Percentiles rank a stretch among this genome's conserved stretches.
These are phyloP conservation scores for Notodonta dromedarius DNA, from an alignment of 2,888 invertebrate genomes.

Conservation along the genomic window DNA sequence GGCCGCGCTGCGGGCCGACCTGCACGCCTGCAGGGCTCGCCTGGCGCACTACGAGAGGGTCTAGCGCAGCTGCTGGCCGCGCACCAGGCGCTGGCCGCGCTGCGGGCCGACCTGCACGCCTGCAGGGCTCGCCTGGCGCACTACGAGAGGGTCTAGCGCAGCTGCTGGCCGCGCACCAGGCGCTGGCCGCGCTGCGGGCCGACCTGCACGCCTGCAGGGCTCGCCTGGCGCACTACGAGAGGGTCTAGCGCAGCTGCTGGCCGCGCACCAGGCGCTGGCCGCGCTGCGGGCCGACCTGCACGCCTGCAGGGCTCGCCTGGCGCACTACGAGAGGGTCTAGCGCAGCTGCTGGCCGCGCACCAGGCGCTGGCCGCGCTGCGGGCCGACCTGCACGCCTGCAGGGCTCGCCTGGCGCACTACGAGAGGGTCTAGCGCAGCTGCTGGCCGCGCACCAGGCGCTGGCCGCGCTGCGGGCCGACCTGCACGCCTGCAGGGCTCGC, in stretches of 20 bases:
- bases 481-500: too few species aligned
- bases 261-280: conserved; percentile 7
- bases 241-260: conserved; percentile 3
- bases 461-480: too few species aligned
- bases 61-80: conserved; percentile 28
- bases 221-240: conserved; percentile 93
- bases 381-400: too few species aligned
- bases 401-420: too few species aligned
- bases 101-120: conserved; percentile 18
- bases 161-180: conserved; percentile 7
- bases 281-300: conserved; percentile 23
- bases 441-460: too few species aligned
- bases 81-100: conserved; percentile 31
- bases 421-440: too few species aligned
- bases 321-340: conserved; percentile 88
- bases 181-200: conserved; percentile 22
- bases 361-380: too few species aligned
- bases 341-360: neutral
- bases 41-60: conserved; percentile 12
- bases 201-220: conserved; percentile 12
- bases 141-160: conserved; percentile 84
- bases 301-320: conserved; percentile 79
- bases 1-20: conserved; percentile 23
- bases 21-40: conserved; percentile 23
- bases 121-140: conserved; percentile 86